Base-by-base conservation (phyloP, 2,888 invertebrate species). In the Lithophane socia region DNA sequence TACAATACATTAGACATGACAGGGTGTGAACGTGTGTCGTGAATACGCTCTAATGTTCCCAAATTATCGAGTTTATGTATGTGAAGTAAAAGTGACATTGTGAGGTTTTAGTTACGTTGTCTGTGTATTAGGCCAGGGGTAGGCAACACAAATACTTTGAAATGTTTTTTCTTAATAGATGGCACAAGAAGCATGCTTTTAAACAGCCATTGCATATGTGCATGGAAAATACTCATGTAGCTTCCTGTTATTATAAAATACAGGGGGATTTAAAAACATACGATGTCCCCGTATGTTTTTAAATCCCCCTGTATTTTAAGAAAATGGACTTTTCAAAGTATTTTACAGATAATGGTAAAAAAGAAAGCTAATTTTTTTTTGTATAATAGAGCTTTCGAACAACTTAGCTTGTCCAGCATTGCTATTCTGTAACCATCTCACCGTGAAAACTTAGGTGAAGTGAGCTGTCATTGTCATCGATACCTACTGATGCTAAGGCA, bases 1-100 rank as follows among this genome's bases (percentile, higher is more conserved):
- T 24, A 61, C 85, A 81, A 73, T 42, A 77, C 85, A 85, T 85
- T 83, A 82, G 29, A 52, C 81, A 58, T 54, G 81, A 63, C 65
- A 52, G 24, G 67, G 18, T 58, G 58, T 49, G 10, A 52, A 71
- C 69, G 61, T 79, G 67, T 68, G 60, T 49, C 58, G 44, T 66
- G 65, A 52, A 10, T 54, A 24, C 61, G 52, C 52, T 52, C 16
- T 77, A 77, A 83, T 66, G 61, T 77, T 56, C 21, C 3, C 37
- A 18, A 44, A 70, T 58, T 49, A 66, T 58, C 44, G 56, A 52
- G 37, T 60, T 49, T 70, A 42, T 12, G 56, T 70, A 42, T 12
- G 56, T 69, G 49, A 82, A 80, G 42, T 66, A 56, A 69, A 65
- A 58, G 58, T 60, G 54, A 54, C 52, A 54, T 47, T 58, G 63